phyloP scores from a whole-genome alignment of 2,888 invertebrate genomes.

The Apoderus coryli region DNA sequence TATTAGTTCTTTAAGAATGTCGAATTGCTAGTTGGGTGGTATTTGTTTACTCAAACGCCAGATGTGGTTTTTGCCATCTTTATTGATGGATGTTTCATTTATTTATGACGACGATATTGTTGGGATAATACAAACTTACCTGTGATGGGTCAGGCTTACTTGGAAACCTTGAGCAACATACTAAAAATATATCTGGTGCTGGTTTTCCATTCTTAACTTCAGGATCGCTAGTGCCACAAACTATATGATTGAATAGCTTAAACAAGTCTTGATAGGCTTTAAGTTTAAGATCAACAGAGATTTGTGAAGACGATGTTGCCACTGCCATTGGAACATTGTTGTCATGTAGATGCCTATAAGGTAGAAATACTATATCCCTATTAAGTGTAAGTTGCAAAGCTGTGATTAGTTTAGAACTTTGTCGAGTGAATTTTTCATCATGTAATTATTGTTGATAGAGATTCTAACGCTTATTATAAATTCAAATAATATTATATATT shows the following conservation, averaged over 20 bases:
- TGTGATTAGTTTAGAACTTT: too few species aligned
- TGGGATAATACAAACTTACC: constrained; percentile 18
- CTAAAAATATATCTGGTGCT: constrained; percentile 51
- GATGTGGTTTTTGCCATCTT: too few species aligned
- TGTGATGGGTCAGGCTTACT: constrained; percentile 34
- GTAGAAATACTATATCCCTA: too few species aligned
- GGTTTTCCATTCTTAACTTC: constrained; percentile 59
- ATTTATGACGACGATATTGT: too few species aligned
- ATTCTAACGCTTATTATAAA: too few species aligned
- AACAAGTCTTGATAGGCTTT: constrained; percentile 36
- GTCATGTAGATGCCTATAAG: constrained; percentile 40
- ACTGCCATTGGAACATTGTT: constrained; percentile 50
- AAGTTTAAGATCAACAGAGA: constrained; percentile 41
- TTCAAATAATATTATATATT: too few species aligned
- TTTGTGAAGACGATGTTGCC: constrained; percentile 49
- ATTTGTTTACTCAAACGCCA: constrained; percentile 1
- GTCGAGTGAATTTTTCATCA: too few species aligned
- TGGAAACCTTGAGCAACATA: constrained; percentile 44
- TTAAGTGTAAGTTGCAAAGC: too few species aligned
- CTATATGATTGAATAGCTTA: constrained; percentile 40
- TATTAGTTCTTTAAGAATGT: neutral
- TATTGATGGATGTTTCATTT: too few species aligned
- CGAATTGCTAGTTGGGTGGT: neutral
- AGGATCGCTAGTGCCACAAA: constrained; percentile 48
- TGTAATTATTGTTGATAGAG: too few species aligned